A percentile compares a stretch with the other conserved stretches of the same genome.
These are phyloP conservation scores for Scaptodrosophila lebanonensis DNA, from an alignment of 1,140 invertebrate species.

Conservation along the genomic window DNA sequence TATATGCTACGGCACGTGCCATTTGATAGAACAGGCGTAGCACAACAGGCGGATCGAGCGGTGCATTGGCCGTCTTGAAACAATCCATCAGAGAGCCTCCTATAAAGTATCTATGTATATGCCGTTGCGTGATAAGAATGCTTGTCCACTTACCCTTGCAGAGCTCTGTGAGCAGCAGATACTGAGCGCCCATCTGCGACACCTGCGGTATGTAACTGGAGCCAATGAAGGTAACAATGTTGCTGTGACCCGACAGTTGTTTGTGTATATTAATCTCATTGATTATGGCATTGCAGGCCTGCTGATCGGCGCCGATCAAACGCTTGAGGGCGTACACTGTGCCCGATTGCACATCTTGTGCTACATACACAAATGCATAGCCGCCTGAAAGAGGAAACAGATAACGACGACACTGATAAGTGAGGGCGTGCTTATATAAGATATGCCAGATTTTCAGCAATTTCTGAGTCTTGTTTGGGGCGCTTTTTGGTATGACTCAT, in stretches of 20 bases:
- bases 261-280: conserved; percentile 89
- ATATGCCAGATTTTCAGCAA: background rate
- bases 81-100: conserved; percentile 90
- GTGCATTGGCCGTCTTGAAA: conserved; percentile 80
- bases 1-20: conserved; percentile 92
- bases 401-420: conserved; percentile 48
- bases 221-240: conserved; percentile 88
- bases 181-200: conserved; percentile 83
- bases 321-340: conserved; percentile 95
- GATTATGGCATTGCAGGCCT: conserved; percentile 85
- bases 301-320: conserved; percentile 87
- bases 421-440: conserved; percentile 29
- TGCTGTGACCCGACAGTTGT: conserved; percentile 86
- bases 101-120: conserved; percentile 42
- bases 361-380: conserved; percentile 95
- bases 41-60: conserved; percentile 86
- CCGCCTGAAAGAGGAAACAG: conserved; percentile 84
- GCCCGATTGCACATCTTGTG: conserved; percentile 90
- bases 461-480: background rate
- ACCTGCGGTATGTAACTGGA: conserved; percentile 83
- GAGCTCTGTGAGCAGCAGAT: conserved; percentile 84
- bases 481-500: conserved; percentile 34
- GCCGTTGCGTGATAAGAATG: background rate
- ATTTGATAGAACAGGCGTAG: conserved; percentile 94
- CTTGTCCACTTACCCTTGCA: conserved; percentile 79